phyloP scores from a whole-genome alignment of 2,888 invertebrate species.

The Ceraclea dissimilis region DNA sequence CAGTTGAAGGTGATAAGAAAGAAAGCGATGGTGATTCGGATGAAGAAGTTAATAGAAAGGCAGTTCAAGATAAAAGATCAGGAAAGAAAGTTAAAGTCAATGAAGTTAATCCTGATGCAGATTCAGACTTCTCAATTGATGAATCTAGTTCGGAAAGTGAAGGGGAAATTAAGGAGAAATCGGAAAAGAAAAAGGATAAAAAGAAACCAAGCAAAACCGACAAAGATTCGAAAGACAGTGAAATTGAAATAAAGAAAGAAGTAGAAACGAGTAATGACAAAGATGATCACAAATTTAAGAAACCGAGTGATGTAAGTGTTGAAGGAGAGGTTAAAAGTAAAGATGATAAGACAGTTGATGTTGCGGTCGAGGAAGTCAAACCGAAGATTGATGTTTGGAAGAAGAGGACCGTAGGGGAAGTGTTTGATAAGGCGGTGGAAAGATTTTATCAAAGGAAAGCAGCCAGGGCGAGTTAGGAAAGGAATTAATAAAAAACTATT shows the following conservation, averaged over 20 bases:
- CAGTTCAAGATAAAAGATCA: conserved; percentile 36
- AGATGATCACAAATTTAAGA: conserved; percentile 27
- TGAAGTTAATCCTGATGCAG: conserved; percentile 58
- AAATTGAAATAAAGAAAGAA: conserved; percentile 20
- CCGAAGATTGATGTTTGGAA: conserved; percentile 70
- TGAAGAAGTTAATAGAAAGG: conserved; percentile 43
- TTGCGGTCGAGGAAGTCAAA: conserved; percentile 30
- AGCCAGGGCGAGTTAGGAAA: conserved; percentile 32
- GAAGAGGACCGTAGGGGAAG: conserved; percentile 73
- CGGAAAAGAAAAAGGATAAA: conserved; percentile 22
- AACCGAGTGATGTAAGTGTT: conserved; percentile 19
- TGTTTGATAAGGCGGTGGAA: conserved; percentile 67
- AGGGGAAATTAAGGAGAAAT: conserved; percentile 30
- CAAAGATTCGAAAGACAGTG: conserved; percentile 24
- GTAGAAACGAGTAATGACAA: conserved; percentile 19
- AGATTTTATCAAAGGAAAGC: conserved; percentile 71
- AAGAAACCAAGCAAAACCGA: conserved; percentile 22
- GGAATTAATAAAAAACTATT: no score
- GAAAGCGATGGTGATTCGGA: conserved; percentile 37
- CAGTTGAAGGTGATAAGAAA: conserved; percentile 35
- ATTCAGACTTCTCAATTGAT: conserved; percentile 66
- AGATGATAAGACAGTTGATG: conserved; percentile 27
- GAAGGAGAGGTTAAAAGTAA: conserved; percentile 21
- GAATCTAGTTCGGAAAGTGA: conserved; percentile 45
- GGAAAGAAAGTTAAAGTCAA: conserved; percentile 42